Conservation (phyloP, 2,888 invertebrate genomes). For the Aporophyla lueneburgensis region DNA sequence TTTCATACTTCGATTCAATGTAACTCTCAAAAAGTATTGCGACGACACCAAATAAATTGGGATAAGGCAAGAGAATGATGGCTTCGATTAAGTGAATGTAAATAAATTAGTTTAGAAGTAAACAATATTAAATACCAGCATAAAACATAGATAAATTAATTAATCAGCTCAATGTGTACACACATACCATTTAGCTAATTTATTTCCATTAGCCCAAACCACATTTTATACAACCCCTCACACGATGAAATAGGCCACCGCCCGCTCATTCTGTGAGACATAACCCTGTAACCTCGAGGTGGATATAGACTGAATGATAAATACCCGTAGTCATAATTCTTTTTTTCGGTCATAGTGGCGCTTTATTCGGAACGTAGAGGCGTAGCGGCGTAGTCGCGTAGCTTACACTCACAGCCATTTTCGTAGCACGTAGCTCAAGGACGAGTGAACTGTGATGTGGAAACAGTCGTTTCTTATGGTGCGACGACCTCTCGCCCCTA, state of each 20-base stretch:
- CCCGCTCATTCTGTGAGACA: slow-evolving; percentile 14
- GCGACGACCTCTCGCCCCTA: slow-evolving; percentile 15
- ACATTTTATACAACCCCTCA: slow-evolving; percentile 19
- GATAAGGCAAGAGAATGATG: too few species aligned
- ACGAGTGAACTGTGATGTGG: slow-evolving; percentile 14
- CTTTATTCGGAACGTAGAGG: slow-evolving; percentile 34
- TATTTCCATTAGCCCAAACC: slow-evolving; percentile 28
- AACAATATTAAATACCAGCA: background rate
- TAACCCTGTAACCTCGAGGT: slow-evolving; percentile 20
- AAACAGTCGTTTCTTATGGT: slow-evolving; percentile 11
- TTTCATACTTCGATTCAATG: too few species aligned
- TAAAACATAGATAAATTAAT: slow-evolving; percentile 6
- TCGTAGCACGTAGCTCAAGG: slow-evolving; percentile 42
- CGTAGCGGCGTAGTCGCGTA: slow-evolving; percentile 46
- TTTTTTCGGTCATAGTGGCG: slow-evolving; percentile 30
- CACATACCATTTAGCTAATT: slow-evolving; percentile 21
- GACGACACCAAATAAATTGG: background rate
- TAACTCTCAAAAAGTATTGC: background rate
- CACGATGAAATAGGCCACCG: background rate
- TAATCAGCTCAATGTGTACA: background rate
- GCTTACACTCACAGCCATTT: slow-evolving; percentile 43
- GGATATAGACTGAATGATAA: slow-evolving; percentile 36
- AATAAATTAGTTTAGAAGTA: too few species aligned
- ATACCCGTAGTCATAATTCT: slow-evolving; percentile 45
- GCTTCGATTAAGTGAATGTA: too few species aligned